A percentile compares a stretch with the other conserved stretches of the same genome.
Evolutionary conservation across 1,140 invertebrate species (phyloP).

Genomic region (Drosophila dunni): DNA sequence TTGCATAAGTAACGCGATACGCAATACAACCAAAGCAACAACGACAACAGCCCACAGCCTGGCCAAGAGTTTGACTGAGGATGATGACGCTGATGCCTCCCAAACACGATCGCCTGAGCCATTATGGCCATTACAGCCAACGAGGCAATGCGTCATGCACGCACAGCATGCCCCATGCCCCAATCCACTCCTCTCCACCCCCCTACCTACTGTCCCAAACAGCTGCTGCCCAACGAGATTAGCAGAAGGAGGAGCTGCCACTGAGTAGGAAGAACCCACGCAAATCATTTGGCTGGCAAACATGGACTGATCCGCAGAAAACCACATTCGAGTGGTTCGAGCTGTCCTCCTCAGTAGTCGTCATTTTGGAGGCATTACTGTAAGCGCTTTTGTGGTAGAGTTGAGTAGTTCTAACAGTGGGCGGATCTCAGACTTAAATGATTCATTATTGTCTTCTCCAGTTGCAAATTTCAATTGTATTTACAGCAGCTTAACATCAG

Average conservation of each 20-base stretch:
- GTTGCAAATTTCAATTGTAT: neutral
- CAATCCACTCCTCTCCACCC: too few species aligned
- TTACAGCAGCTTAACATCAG: constrained; percentile 1
- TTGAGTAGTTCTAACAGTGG: neutral
- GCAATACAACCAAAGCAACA: constrained; percentile 46
- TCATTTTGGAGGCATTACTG: neutral
- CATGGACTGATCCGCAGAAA: constrained; percentile 28
- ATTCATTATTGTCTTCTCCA: constrained; percentile 1
- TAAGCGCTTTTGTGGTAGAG: neutral
- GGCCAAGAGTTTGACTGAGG: constrained; percentile 4
- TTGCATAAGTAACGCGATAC: constrained; percentile 82
- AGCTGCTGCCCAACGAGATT: constrained; percentile 9
- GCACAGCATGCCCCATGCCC: constrained; percentile 57
- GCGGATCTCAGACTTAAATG: neutral
- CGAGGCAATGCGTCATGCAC: constrained; percentile 77
- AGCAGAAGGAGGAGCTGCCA: constrained; percentile 13
- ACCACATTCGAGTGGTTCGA: neutral
- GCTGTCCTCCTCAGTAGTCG: too few species aligned
- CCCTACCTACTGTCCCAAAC: neutral
- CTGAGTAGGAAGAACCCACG: constrained; percentile 22
- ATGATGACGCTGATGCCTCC: constrained; percentile 60
- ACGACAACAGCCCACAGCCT: constrained; percentile 31
- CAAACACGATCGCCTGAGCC: constrained; percentile 65
- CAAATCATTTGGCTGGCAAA: constrained; percentile 19
- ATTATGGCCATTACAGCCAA: constrained; percentile 68